Evolutionary conservation across 2,113 vertebrate species (phyloP).

Genomic region (Tyrannus savana): DNA sequence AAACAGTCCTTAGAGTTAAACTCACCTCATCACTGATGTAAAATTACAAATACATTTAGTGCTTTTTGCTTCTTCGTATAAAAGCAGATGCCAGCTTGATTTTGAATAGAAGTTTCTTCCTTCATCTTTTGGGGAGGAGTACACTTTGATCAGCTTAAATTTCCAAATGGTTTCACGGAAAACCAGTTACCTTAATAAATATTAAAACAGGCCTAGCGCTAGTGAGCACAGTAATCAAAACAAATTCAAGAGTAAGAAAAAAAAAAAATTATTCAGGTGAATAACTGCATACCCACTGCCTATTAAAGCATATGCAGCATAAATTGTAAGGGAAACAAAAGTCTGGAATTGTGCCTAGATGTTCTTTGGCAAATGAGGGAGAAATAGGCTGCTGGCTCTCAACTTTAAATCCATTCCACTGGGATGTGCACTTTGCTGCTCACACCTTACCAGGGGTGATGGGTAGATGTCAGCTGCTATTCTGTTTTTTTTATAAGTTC

Average conservation of each 20-base stretch:
- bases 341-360: slow-evolving; percentile 19
- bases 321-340: slow-evolving; percentile 4
- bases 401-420: background rate
- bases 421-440: background rate
- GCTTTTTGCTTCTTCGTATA: background rate
- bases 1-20: background rate
- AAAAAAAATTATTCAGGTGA: background rate
- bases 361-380: background rate
- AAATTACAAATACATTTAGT: background rate
- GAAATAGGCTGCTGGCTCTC: background rate
- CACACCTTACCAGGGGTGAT: background rate
- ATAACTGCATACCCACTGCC: background rate
- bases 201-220: background rate
- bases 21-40: background rate
- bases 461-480: background rate
- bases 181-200: background rate
- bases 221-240: background rate
- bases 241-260: background rate
- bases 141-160: background rate
- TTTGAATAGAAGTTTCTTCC: background rate
- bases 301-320: background rate
- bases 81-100: background rate
- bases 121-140: background rate
- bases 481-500: background rate
- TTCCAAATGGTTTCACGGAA: background rate